A percentile compares a stretch with the other conserved stretches of the same genome.
These are phyloP conservation scores for Arnoldichthys spilopterus DNA, from an alignment of 2,797 vertebrate genomes.

Conservation along the genomic window DNA sequence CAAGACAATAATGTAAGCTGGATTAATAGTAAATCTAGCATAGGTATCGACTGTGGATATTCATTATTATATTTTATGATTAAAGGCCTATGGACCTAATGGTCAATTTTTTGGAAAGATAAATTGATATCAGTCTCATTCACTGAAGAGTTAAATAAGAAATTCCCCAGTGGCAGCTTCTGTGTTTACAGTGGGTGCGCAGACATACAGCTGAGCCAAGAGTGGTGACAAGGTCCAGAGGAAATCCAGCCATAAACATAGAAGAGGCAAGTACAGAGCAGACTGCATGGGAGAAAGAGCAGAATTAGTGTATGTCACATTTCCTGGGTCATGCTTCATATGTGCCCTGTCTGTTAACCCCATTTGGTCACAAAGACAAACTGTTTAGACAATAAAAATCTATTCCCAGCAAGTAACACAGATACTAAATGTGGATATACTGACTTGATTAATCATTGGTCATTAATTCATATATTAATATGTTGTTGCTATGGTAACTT, in stretches of 20 bases:
- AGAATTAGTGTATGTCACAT: slow-evolving; percentile 36
- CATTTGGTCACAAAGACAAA: slow-evolving; percentile 22
- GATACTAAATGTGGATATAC: neutral
- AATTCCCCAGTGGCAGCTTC: slow-evolving; percentile 21
- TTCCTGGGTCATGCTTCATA: slow-evolving; percentile 34
- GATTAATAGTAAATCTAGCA: too few species aligned
- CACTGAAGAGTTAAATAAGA: slow-evolving; percentile 32
- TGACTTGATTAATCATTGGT: neutral
- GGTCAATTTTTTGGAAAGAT: neutral
- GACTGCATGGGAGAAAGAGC: slow-evolving; percentile 28
- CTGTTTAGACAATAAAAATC: slow-evolving; percentile 11
- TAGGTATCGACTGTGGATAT: too few species aligned
- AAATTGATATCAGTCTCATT: neutral
- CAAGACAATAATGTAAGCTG: too few species aligned
- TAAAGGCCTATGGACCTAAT: neutral
- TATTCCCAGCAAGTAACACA: slow-evolving; percentile 11
- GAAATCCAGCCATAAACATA: slow-evolving; percentile 50
- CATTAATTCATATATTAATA: too few species aligned
- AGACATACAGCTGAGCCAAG: slow-evolving; percentile 31
- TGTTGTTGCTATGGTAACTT: too few species aligned
- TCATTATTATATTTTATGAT: too few species aligned
- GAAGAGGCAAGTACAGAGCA: slow-evolving; percentile 12
- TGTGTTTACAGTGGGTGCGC: slow-evolving; percentile 40
- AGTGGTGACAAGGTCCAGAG: slow-evolving; percentile 53
- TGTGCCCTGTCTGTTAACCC: slow-evolving; percentile 14